Evolutionary conservation across 2,797 vertebrate species (phyloP), one percentile per base, ranked within the genome.

Genomic region (Gymnothorax javanicus): DNA sequence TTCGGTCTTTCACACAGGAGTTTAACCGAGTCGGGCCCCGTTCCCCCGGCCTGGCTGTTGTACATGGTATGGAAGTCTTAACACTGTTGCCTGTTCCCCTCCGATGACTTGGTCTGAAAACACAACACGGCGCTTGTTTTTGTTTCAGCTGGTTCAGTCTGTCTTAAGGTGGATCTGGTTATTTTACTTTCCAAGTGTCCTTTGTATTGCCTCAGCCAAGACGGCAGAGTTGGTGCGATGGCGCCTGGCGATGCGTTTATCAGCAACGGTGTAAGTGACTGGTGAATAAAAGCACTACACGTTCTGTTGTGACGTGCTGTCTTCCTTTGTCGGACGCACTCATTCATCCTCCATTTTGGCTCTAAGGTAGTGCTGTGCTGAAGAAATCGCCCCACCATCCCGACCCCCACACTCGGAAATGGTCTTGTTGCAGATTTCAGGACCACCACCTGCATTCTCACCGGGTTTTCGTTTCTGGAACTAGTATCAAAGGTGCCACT

Each of bases 211-310:
- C 91, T 92, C 91, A 73, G 86, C 89, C 25, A 15, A 81, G 56
- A 57, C 77, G 85, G 89, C 91, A 81, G 86, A 88, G 87, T 81
- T 25, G 23, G 64, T 90, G 91, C 89, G 88, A 89, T 87, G 84
- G 86, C 84, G 90, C 93, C 92, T 91, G 88, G 90, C 81, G 88
- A 91, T 79, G 91, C 91, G 87, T 94, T 93, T 94, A 93, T 95
- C 89, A 89, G 93, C 89, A 62, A 62, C 60, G 15, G 60, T 67
- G 62, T n/a, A 8, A 86, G 93, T 91, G 91, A 92, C 89, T 89
- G 91, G 92, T 89, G 87, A 96, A 95, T 96, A 95, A 96, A 43
- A 96, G 92, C 64, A 85, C 84, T 88, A 90, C 91, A 89, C 86
- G 60, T 89, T 60, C 3, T 89, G 52, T 69, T 84, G n/a, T 82